Evolutionary conservation across 2,888 invertebrate genomes (phyloP).

Genomic region (Aphrophora alni): DNA sequence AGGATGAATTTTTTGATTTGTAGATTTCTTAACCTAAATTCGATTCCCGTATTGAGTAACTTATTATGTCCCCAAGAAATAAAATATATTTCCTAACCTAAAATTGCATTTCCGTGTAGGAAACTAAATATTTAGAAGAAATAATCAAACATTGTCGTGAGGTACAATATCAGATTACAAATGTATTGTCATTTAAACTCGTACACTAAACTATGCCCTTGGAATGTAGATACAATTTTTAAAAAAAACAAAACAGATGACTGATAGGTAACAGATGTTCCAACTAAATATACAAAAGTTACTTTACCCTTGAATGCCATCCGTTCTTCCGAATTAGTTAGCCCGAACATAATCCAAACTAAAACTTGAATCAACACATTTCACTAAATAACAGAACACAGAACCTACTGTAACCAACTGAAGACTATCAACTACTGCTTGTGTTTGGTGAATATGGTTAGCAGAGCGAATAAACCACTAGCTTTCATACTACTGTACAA

Average conservation of each 20-base stretch:
- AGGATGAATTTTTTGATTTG: too few species aligned
- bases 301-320: background rate
- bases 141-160: too few species aligned
- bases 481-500: background rate
- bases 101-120: too few species aligned
- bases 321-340: background rate
- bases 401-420: background rate
- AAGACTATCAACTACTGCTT: background rate
- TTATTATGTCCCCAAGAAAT: too few species aligned
- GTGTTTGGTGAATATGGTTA: constrained; percentile 4
- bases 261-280: background rate
- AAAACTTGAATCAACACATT: background rate
- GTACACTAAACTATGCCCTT: too few species aligned
- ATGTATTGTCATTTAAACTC: too few species aligned
- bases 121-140: too few species aligned
- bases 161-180: too few species aligned
- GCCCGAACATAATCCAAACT: background rate
- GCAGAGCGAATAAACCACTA: constrained; percentile 9
- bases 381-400: background rate
- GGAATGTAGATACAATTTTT: too few species aligned
- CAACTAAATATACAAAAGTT: background rate
- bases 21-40: too few species aligned
- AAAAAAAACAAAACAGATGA: background rate
- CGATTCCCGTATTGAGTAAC: too few species aligned
- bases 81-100: too few species aligned